Conservation (phyloP, 1,140 invertebrate genomes). For the Aphelenchoides avenae region DNA sequence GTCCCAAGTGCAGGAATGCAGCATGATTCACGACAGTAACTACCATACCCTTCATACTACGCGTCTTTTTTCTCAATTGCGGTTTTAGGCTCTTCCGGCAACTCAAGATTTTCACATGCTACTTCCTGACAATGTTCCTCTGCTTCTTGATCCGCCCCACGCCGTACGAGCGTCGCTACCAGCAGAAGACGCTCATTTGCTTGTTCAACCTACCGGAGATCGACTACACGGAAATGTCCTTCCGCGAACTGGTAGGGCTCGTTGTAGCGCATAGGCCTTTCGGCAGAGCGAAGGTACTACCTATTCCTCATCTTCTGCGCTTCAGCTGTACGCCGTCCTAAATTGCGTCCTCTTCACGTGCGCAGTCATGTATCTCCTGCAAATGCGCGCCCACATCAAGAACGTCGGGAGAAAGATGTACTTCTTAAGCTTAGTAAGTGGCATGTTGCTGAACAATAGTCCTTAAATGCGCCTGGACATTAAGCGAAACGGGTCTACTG, state of each 20-base stretch:
- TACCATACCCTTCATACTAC: too few relatives aligned
- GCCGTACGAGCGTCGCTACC: conserved; percentile 39
- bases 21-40: too few relatives aligned
- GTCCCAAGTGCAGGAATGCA: too few relatives aligned
- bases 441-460: not conserved
- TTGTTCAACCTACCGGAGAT: conserved; percentile 18
- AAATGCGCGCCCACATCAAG: conserved; percentile 44
- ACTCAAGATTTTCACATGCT: conserved; percentile 33
- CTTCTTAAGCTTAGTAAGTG: conserved; percentile 66
- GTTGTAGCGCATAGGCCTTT: not conserved
- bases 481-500: not conserved
- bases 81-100: conserved; percentile 46
- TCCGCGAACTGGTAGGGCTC: conserved; percentile 4
- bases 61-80: too few relatives aligned
- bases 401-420: conserved; percentile 53
- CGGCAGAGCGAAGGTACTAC: too few relatives aligned
- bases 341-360: conserved; percentile 40
- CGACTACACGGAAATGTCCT: not conserved
- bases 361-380: conserved; percentile 42
- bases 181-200: conserved; percentile 34
- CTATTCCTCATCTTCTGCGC: too few relatives aligned
- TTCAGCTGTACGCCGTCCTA: conserved; percentile 41
- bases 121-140: conserved; percentile 44
- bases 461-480: not conserved
- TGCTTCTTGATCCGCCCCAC: conserved; percentile 49